These are phyloP conservation scores for Scaptomyza polygonia DNA, from an alignment of 2,888 invertebrate species.

Conservation along the genomic window DNA sequence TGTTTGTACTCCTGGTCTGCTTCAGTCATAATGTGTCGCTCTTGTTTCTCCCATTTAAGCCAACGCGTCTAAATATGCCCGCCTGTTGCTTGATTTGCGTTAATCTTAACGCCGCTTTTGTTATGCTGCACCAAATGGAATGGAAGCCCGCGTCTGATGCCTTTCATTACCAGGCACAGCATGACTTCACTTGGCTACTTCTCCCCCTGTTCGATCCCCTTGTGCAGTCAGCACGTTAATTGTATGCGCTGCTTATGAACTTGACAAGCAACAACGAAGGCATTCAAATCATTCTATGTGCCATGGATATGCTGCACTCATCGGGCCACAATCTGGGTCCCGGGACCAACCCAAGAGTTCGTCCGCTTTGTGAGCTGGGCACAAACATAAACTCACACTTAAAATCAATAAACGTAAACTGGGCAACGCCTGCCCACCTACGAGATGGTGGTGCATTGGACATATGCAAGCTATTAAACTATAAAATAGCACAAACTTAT, in stretches of 20 bases:
- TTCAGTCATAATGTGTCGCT: constrained; percentile 41
- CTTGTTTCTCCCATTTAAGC: constrained; percentile 32
- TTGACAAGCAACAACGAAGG: constrained; percentile 65
- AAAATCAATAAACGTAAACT: constrained; percentile 75
- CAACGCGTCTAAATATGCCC: constrained; percentile 41
- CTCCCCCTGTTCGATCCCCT: background rate
- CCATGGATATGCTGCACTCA: constrained; percentile 23
- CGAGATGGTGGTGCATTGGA: constrained; percentile 33
- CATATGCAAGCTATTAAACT: constrained; percentile 68
- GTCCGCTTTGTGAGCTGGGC: constrained; percentile 16
- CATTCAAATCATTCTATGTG: constrained; percentile 26
- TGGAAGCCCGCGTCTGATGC: constrained; percentile 31
- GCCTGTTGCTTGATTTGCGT: constrained; percentile 60
- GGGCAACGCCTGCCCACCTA: constrained; percentile 66
- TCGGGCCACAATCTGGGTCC: constrained; percentile 24
- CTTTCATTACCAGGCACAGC: constrained; percentile 63
- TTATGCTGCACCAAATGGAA: constrained; percentile 42
- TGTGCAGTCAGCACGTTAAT: constrained; percentile 43
- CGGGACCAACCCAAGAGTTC: background rate
- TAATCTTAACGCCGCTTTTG: constrained; percentile 62
- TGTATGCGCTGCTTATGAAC: constrained; percentile 67
- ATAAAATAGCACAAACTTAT: constrained; percentile 75
- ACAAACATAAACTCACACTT: constrained; percentile 74
- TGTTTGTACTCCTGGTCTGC: constrained; percentile 1
- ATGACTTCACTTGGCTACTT: constrained; percentile 28